Evolutionary conservation across 2,113 vertebrate species (phyloP), one percentile per base, ranked within the genome.

Genomic region (Himantopus leucocephalus): DNA sequence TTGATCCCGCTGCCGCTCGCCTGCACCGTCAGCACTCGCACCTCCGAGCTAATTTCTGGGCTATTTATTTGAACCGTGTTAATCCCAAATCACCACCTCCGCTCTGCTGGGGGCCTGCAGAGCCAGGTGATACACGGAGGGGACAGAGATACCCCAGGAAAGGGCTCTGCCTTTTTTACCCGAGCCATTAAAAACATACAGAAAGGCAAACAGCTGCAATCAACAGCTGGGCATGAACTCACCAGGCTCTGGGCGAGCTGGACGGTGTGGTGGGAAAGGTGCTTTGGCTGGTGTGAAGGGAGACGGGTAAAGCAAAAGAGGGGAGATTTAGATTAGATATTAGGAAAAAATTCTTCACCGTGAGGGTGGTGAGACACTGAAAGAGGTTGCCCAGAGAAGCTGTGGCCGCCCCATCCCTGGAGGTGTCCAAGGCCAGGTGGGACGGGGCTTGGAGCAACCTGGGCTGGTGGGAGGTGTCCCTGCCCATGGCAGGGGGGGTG

Each of bases 171-270:
- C 11, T 45, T 6, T 19, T 62, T 45, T 14, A 2, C 14, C 3
- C 1, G 23, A 55, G 35, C 76, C 6, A 1, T 39, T 64, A 20
- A 23, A 30, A 43, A 12, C 8, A 5, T 7, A 15, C 12, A 20
- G 58, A 23, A 72, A 78, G 72, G 55, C 4, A 20, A 59, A 84
- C 1, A 7, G 32, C 48, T 23, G 74, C 35, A 4, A 1, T 14
- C 19, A 4, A 3, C 18, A 26, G 58, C 43, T 0, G 2, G 64
- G 43, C 6, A 1, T 3, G 50, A 34, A 4, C 29, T 8, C 1
- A 5, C 8, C 56, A 30, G 30, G 26, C 37, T 45, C 7, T 3
- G 2, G 45, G 34, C 48, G 32, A 58, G 58, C 63, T 7, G 29
- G 50, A 2, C 23, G 6, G 56, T 2, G 23, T 7, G 60, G 8